Conservation (phyloP, 2,888 invertebrate genomes). For the Spicauda simplicius region DNA sequence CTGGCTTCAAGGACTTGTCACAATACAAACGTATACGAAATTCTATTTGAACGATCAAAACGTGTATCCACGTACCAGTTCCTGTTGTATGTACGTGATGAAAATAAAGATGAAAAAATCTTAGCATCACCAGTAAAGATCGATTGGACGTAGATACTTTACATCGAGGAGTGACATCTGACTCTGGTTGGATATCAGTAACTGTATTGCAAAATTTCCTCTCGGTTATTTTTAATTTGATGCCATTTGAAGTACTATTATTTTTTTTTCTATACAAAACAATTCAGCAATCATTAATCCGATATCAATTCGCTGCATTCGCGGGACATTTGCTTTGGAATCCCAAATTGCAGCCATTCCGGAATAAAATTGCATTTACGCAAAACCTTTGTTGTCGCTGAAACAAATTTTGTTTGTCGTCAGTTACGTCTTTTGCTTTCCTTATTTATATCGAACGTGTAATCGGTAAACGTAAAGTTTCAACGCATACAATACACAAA, state of each 20-base stretch:
- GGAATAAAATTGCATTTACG: too few species aligned
- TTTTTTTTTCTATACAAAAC: too few species aligned
- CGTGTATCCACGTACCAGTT: neutral
- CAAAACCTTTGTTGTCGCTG: neutral
- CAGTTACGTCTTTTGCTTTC: neutral
- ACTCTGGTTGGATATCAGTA: too few species aligned
- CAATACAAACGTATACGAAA: neutral
- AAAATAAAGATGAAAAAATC: neutral
- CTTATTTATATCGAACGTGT: neutral
- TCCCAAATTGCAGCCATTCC: too few species aligned
- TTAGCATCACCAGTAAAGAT: neutral
- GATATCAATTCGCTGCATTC: too few species aligned
- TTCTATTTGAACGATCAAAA: slow-evolving; percentile 1
- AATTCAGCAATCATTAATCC: too few species aligned
- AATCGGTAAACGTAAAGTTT: neutral
- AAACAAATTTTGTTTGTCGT: neutral
- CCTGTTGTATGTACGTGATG: neutral
- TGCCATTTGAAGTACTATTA: too few species aligned
- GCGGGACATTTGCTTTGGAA: too few species aligned
- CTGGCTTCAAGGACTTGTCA: neutral
- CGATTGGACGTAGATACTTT: too few species aligned
- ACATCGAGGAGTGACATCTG: too few species aligned
- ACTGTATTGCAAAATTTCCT: too few species aligned
- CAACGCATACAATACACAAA: neutral
- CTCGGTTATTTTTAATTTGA: too few species aligned